Evolutionary conservation across 2,888 invertebrate species (phyloP), one percentile per base, ranked within the genome.

Genomic region (Acanthoscelides obtectus): DNA sequence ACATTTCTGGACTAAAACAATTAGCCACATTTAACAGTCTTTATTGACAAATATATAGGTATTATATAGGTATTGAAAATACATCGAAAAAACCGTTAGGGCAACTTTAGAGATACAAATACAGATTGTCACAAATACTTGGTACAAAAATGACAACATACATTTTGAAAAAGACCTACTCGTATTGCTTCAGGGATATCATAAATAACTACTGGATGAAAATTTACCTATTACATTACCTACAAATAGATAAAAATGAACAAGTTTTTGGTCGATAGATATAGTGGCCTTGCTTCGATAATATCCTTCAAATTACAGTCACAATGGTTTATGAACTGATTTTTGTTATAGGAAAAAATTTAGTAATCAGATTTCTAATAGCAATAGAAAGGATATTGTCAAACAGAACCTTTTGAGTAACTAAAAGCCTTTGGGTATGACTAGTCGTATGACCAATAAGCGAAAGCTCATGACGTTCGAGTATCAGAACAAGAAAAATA

Each of bases 341-440:
- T n/a, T n/a, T n/a, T n/a, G n/a, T n/a, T n/a, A n/a, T n/a, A n/a
- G n/a, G n/a, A n/a, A n/a, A n/a, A n/a, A n/a, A n/a, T n/a, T n/a
- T n/a, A n/a, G n/a, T n/a, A n/a, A n/a, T n/a, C n/a, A n/a, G n/a
- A n/a, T n/a, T n/a, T n/a, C n/a, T n/a, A 45, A 45, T 45, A 45
- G 17, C 6, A 25, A 12, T 12, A 12, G 45, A 45, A 45, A 45
- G 45, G 45, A 45, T 45, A 45, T 45, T 12, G 3, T 45, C 45
- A 17, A 45, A 45, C 45, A 45, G 17, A 12, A 45, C 45, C 45
- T 45, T 6, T 6, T 45, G 45, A 12, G 45, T 45, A 45, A 45
- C 45, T 45, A 45, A 45, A 45, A 45, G 73, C 71, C 74, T 74
- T 74, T 74, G 73, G 73, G 72, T 70, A 73, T 75, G 75, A 75